Evolutionary conservation across 2,888 invertebrate species (phyloP).

Genomic region (Corythucha ciliata): DNA sequence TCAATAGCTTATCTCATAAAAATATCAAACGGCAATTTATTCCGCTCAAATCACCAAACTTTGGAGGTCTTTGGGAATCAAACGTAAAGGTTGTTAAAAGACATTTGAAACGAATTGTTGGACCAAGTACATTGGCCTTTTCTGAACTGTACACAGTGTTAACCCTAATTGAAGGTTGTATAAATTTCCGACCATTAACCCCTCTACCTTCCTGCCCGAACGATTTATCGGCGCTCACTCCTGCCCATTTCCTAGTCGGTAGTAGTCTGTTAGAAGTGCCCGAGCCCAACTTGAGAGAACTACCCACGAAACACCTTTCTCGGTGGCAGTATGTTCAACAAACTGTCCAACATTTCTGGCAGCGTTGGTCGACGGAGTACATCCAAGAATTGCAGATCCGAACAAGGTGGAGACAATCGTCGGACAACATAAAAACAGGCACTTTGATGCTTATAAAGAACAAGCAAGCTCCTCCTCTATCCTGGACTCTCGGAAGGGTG

Average conservation of each 20-base stretch:
- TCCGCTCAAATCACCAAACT: slow-evolving; percentile 17
- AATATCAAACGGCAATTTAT: slow-evolving; percentile 20
- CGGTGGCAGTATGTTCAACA: slow-evolving; percentile 13
- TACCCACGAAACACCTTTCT: slow-evolving; percentile 1
- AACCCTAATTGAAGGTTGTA: slow-evolving; percentile 15
- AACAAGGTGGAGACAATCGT: slow-evolving; percentile 8
- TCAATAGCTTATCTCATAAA: too few species aligned
- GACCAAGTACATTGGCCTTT: slow-evolving; percentile 9
- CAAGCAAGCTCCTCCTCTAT: slow-evolving; percentile 8
- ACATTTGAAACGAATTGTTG: slow-evolving; percentile 13
- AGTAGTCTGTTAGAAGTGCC: background rate
- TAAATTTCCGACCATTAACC: slow-evolving; percentile 20
- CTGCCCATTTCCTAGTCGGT: slow-evolving; percentile 17
- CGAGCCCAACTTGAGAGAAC: slow-evolving; percentile 1
- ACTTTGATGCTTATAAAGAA: slow-evolving; percentile 13
- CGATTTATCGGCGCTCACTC: slow-evolving; percentile 13
- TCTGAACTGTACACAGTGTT: slow-evolving; percentile 20
- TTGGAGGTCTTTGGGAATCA: slow-evolving; percentile 23
- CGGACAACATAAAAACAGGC: background rate
- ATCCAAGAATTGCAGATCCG: slow-evolving; percentile 12
- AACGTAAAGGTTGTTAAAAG: slow-evolving; percentile 16
- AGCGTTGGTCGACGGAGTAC: slow-evolving; percentile 14
- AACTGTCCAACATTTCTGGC: slow-evolving; percentile 17
- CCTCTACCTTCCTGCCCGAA: slow-evolving; percentile 17
- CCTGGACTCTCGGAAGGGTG: slow-evolving; percentile 14